phyloP scores from a whole-genome alignment of 1,140 invertebrate species.

The Teleopsis dalmanni region DNA sequence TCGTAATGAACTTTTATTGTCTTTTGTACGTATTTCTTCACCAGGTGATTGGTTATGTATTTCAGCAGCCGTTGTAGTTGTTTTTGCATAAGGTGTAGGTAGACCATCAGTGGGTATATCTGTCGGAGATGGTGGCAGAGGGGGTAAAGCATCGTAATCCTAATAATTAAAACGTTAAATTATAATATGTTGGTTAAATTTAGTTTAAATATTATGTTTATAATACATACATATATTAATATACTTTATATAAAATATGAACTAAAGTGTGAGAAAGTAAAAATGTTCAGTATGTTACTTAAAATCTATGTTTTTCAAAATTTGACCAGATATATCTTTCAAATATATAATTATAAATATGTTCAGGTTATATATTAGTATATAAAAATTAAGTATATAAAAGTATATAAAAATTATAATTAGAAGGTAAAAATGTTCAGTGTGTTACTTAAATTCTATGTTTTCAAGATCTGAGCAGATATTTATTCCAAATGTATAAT shows the following conservation, averaged over 20 bases:
- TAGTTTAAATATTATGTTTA: neutral
- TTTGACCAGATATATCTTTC: too few relatives aligned
- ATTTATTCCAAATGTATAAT: too few relatives aligned
- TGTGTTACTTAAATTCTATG: too few relatives aligned
- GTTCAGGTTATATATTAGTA: too few relatives aligned
- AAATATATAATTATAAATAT: too few relatives aligned
- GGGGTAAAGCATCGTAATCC: constrained; percentile 56
- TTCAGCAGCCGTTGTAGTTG: constrained; percentile 18
- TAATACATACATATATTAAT: constrained; percentile 3
- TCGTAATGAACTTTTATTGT: constrained; percentile 30
- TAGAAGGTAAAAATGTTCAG: too few relatives aligned
- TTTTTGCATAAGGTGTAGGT: constrained; percentile 17
- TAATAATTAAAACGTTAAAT: neutral
- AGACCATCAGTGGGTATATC: constrained; percentile 37
- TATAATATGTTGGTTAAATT: neutral
- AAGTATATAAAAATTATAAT: too few relatives aligned
- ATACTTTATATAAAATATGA: neutral
- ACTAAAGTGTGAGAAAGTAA: neutral
- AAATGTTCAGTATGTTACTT: neutral
- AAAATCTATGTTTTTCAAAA: too few relatives aligned
- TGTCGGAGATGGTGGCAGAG: constrained; percentile 63
- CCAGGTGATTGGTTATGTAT: constrained; percentile 10
- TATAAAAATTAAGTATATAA: too few relatives aligned
- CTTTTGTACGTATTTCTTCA: constrained; percentile 11
- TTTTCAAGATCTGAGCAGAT: too few relatives aligned